A percentile compares a stretch with the other conserved stretches of the same genome.
These are phyloP conservation scores for Pseudachorutes palmiensis DNA, from an alignment of 1,140 invertebrate species.

Conservation along the genomic window DNA sequence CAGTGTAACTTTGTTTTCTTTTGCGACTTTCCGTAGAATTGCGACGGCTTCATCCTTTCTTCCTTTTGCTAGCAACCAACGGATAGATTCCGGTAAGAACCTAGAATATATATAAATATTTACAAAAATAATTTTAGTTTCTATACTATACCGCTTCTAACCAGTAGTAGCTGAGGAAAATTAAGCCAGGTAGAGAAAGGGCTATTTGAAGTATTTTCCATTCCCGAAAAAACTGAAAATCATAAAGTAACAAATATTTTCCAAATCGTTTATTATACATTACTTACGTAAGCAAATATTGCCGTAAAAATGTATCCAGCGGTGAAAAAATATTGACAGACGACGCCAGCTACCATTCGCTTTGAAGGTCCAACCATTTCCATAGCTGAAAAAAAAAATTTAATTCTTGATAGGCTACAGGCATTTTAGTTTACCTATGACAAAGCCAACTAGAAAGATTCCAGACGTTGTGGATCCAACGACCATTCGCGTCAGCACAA, in stretches of 20 bases:
- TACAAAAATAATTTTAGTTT: slow-evolving; percentile 37
- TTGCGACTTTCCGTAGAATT: slow-evolving; percentile 59
- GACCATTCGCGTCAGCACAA: slow-evolving; percentile 57
- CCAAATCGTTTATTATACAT: neutral
- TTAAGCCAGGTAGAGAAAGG: slow-evolving; percentile 58
- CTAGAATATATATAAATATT: slow-evolving; percentile 41
- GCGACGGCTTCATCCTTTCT: slow-evolving; percentile 58
- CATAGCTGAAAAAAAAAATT: slow-evolving; percentile 52
- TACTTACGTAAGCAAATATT: slow-evolving; percentile 53
- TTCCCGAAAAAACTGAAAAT: slow-evolving; percentile 50
- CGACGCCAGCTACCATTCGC: slow-evolving; percentile 63
- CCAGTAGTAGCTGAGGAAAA: slow-evolving; percentile 71
- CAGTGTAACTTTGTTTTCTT: slow-evolving; percentile 56
- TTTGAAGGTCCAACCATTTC: slow-evolving; percentile 72
- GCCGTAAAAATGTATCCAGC: slow-evolving; percentile 64
- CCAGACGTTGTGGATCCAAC: slow-evolving; percentile 67
- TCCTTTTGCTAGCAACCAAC: slow-evolving; percentile 72
- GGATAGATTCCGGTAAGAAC: slow-evolving; percentile 72
- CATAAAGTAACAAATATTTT: neutral
- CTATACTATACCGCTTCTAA: slow-evolving; percentile 41
- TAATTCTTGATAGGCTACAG: neutral
- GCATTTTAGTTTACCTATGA: slow-evolving; percentile 52
- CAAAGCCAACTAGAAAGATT: slow-evolving; percentile 67
- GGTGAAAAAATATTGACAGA: slow-evolving; percentile 69
- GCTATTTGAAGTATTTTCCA: slow-evolving; percentile 67